Base-by-base conservation (phyloP, 2,113 vertebrate genomes). In the Seriola quinqueradiata region DNA sequence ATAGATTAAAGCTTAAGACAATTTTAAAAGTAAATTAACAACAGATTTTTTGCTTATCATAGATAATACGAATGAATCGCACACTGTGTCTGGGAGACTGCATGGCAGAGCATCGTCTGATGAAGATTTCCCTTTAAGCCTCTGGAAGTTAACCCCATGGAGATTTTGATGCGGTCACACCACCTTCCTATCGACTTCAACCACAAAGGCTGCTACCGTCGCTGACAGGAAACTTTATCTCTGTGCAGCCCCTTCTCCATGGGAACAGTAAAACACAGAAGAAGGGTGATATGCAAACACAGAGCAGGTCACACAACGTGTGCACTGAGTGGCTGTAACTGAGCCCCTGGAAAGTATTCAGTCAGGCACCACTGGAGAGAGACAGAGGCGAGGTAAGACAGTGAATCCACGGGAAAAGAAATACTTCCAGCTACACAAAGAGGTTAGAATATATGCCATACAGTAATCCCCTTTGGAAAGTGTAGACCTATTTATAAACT, bases 401-500 rank as follows among this genome's bases (percentile, higher is more conserved):
- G 76, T 4, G 63, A 74, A 70, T 67, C 82, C 44, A 71, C 4
- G 74, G 50, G 19, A 38, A 77, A 69, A 71, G 25, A 67, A 79
- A 85, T 69, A 61, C 48, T 58, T 55, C 34, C 66, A 69, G 34
- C 55, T 58, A 61, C 84, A 83, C 60, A 83, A 91, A 84, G 83
- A 81, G 79, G 70, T 38, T 34, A n/a, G 42, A 61, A 78, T 76
- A 75, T 82, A 67, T 79, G 74, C 54, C 75, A 89, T 86, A 77
- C 36, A 72, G 42, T 89, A 93, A 94, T 89, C 82, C 80, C 84
- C 70, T 87, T 84, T 79, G 55, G 77, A 82, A 91, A 88, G 83
- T 92, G 77, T 84, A 88, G 81, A 55, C 82, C 87, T 83, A 87
- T 92, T 93, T 84, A 90, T 87, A 88, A 84, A 90, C 72, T 60